Conservation (phyloP, 2,113 vertebrate species). For the Pionites leucogaster region DNA sequence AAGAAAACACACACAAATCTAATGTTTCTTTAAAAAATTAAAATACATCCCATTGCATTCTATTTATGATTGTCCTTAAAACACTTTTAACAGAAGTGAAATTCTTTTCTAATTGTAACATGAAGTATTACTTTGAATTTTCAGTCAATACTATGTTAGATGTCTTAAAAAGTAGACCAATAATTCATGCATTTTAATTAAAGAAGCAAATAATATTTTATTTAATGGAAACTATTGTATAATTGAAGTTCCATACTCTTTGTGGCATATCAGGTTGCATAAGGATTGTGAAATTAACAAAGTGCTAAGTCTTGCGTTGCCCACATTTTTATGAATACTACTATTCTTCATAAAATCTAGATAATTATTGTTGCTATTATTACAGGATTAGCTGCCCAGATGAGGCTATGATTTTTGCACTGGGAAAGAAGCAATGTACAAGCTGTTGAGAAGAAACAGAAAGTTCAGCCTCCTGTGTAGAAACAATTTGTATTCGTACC, state of each 20-base stretch:
- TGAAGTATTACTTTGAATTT: not conserved
- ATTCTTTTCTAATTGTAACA: not conserved
- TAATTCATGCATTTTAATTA: not conserved
- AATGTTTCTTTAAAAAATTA: slow-evolving; percentile 51
- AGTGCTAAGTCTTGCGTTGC: not conserved
- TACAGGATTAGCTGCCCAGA: not conserved
- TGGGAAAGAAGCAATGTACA: not conserved
- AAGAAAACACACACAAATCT: slow-evolving; percentile 48
- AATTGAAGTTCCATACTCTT: not conserved
- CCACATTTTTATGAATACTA: not conserved
- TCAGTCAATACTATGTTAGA: not conserved
- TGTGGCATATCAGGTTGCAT: not conserved
- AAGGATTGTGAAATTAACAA: not conserved
- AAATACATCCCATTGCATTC: slow-evolving; percentile 32
- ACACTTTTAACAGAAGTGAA: not conserved
- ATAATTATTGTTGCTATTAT: not conserved
- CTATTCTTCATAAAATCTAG: not conserved
- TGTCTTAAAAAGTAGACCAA: not conserved
- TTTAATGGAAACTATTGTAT: not conserved
- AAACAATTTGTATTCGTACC: not conserved
- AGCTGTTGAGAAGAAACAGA: not conserved
- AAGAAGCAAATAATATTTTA: not conserved
- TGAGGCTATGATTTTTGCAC: not conserved
- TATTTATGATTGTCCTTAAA: slow-evolving; percentile 35
- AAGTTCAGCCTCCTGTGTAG: not conserved